Evolutionary conservation across 2,888 invertebrate genomes (phyloP).

Genomic region (Apodemia duryi): DNA sequence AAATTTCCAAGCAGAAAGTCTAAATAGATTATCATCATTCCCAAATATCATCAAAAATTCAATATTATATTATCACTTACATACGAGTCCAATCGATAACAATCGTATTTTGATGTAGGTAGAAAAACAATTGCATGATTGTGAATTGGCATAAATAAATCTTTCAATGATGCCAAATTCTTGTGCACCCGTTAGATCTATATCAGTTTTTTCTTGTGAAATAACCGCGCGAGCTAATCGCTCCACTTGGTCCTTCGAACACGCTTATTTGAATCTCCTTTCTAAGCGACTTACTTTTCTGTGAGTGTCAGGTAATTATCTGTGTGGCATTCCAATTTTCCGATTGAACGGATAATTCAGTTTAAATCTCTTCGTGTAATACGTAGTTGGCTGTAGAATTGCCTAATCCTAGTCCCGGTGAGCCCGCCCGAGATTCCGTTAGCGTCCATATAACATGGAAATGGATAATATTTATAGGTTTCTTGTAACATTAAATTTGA

Average conservation of each 20-base stretch:
- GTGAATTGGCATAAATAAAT: not conserved
- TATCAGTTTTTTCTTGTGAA: constrained; percentile 52
- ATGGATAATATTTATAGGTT: constrained; percentile 21
- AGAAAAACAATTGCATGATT: too few species aligned
- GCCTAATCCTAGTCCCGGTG: constrained; percentile 69
- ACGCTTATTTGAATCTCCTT: constrained; percentile 76
- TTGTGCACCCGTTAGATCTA: not conserved
- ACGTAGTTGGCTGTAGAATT: constrained; percentile 64
- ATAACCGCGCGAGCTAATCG: constrained; percentile 48
- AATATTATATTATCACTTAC: too few species aligned
- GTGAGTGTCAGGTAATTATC: constrained; percentile 80
- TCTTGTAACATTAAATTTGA: not conserved
- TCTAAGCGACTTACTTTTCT: constrained; percentile 75
- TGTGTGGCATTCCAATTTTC: constrained; percentile 80
- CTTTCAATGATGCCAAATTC: not conserved
- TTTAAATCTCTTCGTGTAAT: constrained; percentile 78
- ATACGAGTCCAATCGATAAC: too few species aligned
- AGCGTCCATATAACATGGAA: constrained; percentile 26
- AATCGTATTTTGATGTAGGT: too few species aligned
- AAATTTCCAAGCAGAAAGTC: too few species aligned
- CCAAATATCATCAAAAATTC: too few species aligned
- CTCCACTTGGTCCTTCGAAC: constrained; percentile 60
- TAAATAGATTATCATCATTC: too few species aligned
- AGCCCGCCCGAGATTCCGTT: constrained; percentile 50
- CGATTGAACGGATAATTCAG: constrained; percentile 79